Base-by-base conservation (phyloP, 2,113 vertebrate genomes). In the Turnix velox region DNA sequence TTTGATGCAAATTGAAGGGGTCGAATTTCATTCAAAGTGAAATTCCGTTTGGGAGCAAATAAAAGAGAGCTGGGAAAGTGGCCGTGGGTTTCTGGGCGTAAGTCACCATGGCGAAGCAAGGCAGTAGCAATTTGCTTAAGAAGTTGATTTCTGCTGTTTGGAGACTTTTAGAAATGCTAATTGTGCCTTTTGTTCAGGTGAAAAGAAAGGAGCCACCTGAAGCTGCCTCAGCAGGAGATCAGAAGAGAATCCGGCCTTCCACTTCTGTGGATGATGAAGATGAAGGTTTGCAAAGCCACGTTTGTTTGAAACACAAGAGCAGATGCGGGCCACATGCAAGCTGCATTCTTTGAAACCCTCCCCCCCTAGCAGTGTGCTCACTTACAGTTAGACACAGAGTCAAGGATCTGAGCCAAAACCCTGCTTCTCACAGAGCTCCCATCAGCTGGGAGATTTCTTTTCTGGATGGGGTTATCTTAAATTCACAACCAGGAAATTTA, bases 171-270 rank as follows among this genome's bases (percentile, higher is more conserved):
- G 95, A 94, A 94, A 90, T 96, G 95, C 89, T 91, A 96, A 96
- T 96, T 55, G n/a, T 77, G 72, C 74, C 94, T 89, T 96, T 96
- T 96, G 87, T 90, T 94, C 95, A 99, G 99, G 99, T 99, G 90
- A 99, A 99, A 94, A 97, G 99, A 97, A 99, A 99, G 96, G 99
- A 99, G 74, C 99, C 99, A 4, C 99, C 99, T 3, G 99, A 99
- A 90, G 90, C 98, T 5, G 97, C 98, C 48, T 96, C 98, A 2
- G 95, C 97, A 0, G 98, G 98, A 27, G 99, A 99, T 96, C 98
- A 98, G 97, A 99, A 99, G 96, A 98, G 99, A 84, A 98, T 99
- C 28, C 97, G 99, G 52, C 99, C 99, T 20, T 99, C 99, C 4
- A 97, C 98, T 23, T 99, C 99, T 1, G 98, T 98, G 8, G 99